Base-by-base conservation (phyloP, 2,888 invertebrate species). In the Amphipyra tragopoginis region DNA sequence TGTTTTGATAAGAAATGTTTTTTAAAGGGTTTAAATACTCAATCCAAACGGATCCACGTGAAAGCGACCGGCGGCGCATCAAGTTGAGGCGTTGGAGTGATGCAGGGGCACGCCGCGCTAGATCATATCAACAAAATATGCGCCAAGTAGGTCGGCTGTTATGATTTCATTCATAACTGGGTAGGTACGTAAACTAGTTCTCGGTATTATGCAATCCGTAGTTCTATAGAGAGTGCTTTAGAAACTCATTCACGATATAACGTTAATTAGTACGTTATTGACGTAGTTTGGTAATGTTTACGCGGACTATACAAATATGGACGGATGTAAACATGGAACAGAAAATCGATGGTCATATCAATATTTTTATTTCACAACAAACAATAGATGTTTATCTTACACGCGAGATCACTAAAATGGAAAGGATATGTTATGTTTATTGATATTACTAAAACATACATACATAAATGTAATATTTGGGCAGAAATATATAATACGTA, bases 181-280 rank as follows among this genome's bases (percentile, higher is more conserved):
- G 52, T 54, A 51, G 52, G 49, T 64, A 61, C 69, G 52, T 71
- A 84, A 87, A 88, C 87, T 84, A 82, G 89, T 87, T 87, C 71
- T 64, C 3, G 26, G 15, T 55, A 58, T 80, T 77, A 74, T 81
- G 51, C 50, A 77, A 69, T 62, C 47, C 40, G 33, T 72, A 74
- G 75, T 75, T 80, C 75, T 66, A 80, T 79, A 79, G 80, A 81
- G 79, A 85, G 83, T 66, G 73, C 77, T 79, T 77, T 75, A 72
- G 77, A 82, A 85, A 86, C 69, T 69, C 38, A 71, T 72, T 77
- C 72, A 52, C 38, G 48, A 7, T 10, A 36, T 33, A 9, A 36
- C 36, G 9, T 36, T 36, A 11, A 9, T 36, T 29, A 29, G 29
- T 29, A 29, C 7, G 7, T 54, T 40, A 29, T 11, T 50, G 42